Evolutionary conservation across 2,888 invertebrate genomes (phyloP).

Genomic region (Lathronympha strigana): DNA sequence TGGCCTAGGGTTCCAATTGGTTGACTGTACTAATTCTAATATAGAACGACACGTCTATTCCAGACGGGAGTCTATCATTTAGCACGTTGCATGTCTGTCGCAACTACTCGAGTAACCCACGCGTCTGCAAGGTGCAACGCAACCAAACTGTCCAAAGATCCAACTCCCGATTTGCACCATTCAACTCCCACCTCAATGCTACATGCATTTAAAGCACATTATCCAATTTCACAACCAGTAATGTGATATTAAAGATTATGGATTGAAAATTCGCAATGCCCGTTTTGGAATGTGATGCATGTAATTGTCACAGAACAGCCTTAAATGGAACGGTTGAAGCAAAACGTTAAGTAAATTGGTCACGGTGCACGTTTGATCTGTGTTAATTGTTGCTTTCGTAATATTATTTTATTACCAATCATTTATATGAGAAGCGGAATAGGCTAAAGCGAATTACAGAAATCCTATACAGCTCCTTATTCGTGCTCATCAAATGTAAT

Average conservation of each 20-base stretch:
- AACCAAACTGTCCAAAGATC: neutral
- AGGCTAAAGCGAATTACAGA: no score
- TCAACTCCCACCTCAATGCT: neutral
- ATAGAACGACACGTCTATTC: neutral
- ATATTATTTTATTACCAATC: constrained; percentile 26
- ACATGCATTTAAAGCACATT: neutral
- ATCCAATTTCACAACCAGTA: neutral
- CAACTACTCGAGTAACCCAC: constrained; percentile 34
- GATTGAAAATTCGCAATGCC: constrained; percentile 26
- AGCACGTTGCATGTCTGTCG: constrained; percentile 26
- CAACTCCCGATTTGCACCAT: neutral
- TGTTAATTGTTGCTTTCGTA: constrained; percentile 36
- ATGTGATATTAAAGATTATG: constrained; percentile 1
- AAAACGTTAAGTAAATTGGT: constrained; percentile 36
- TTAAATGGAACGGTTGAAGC: constrained; percentile 25
- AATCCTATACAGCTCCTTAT: neutral
- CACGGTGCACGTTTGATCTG: constrained; percentile 26
- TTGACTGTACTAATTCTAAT: neutral
- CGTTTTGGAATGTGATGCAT: constrained; percentile 37
- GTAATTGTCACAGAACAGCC: constrained; percentile 34
- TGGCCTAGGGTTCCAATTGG: no score
- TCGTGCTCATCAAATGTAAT: no score
- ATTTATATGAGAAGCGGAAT: constrained; percentile 1
- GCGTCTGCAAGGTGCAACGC: constrained; percentile 40
- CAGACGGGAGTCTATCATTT: neutral